Percentiles rank a stretch among this genome's conserved stretches.
phyloP scores from a whole-genome alignment of 2,113 vertebrate genomes.

The Pandion haliaetus region DNA sequence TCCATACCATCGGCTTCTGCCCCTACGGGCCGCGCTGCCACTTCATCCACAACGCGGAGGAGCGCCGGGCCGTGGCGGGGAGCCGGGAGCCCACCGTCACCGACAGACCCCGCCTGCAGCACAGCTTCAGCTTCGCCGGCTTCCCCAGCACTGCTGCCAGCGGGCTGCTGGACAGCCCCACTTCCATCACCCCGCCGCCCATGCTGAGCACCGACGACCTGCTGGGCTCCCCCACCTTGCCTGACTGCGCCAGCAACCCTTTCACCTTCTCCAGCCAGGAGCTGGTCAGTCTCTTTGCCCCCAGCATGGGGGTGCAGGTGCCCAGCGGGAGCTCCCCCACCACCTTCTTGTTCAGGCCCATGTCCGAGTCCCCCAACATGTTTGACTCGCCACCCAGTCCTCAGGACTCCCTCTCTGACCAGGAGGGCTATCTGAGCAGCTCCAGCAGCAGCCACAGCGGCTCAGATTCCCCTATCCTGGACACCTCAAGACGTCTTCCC shows the following conservation, averaged over 20 bases:
- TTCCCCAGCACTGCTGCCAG: constrained; percentile 84
- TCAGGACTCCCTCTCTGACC: constrained; percentile 96
- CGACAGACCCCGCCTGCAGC: constrained; percentile 94
- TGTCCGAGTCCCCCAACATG: constrained; percentile 92
- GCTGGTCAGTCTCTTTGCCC: constrained; percentile 93
- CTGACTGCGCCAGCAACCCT: constrained; percentile 93
- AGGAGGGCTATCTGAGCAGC: constrained; percentile 98
- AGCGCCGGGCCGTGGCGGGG: constrained; percentile 88
- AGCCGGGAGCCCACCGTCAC: constrained; percentile 78
- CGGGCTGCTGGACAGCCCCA: constrained; percentile 94
- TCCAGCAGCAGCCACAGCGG: constrained; percentile 95
- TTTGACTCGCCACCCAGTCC: constrained; percentile 93
- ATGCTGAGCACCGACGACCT: constrained; percentile 91
- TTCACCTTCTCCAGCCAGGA: constrained; percentile 99
- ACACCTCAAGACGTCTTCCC: constrained; percentile 95
- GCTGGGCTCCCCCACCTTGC: constrained; percentile 78
- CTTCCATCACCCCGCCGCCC: constrained; percentile 94
- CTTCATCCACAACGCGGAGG: constrained; percentile 98
- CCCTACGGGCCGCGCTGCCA: constrained; percentile 96
- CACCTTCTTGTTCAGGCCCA: constrained; percentile 88
- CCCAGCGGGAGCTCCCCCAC: constrained; percentile 84
- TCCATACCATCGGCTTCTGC: constrained; percentile 98
- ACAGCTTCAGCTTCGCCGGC: constrained; percentile 97
- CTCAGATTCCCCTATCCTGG: constrained; percentile 93
- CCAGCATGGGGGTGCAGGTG: constrained; percentile 83